phyloP scores from a whole-genome alignment of 2,888 invertebrate genomes.

The Drosophila seclusa region DNA sequence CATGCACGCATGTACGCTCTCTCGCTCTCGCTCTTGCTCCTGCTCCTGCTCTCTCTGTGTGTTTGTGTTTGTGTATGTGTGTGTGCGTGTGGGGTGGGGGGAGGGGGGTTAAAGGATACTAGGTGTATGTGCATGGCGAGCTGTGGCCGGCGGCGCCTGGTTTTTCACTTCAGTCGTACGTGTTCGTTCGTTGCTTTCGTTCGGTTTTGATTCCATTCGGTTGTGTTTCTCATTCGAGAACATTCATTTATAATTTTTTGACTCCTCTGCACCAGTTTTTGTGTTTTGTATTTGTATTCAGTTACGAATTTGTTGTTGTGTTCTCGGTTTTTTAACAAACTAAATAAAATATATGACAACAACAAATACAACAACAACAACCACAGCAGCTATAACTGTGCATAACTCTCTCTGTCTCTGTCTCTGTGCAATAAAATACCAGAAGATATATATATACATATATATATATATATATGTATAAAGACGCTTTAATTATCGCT shows the following conservation, averaged over 20 bases:
- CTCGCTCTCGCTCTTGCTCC: slow-evolving; percentile 21
- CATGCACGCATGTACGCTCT: not conserved
- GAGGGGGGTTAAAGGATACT: slow-evolving; percentile 53
- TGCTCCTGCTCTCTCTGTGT: slow-evolving; percentile 7
- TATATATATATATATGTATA: slow-evolving; percentile 6
- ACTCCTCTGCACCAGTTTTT: slow-evolving; percentile 84
- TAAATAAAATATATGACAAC: slow-evolving; percentile 17
- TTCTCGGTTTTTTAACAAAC: slow-evolving; percentile 81
- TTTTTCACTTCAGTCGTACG: slow-evolving; percentile 80
- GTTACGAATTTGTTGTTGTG: slow-evolving; percentile 82
- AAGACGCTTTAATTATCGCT: slow-evolving; percentile 5
- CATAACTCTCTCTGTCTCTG: slow-evolving; percentile 45
- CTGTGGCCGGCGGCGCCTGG: slow-evolving; percentile 43
- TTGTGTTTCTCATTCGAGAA: slow-evolving; percentile 83
- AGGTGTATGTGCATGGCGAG: slow-evolving; percentile 29
- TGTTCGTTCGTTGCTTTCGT: slow-evolving; percentile 85
- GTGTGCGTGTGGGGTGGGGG: not conserved
- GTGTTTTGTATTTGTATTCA: slow-evolving; percentile 74
- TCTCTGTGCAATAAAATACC: slow-evolving; percentile 49
- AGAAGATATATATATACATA: slow-evolving; percentile 20
- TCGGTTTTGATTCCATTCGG: slow-evolving; percentile 83
- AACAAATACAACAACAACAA: slow-evolving; percentile 19
- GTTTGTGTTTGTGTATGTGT: not conserved
- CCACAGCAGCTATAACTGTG: slow-evolving; percentile 46
- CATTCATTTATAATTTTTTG: slow-evolving; percentile 84